Percentiles rank a stretch among this genome's conserved stretches.
These are phyloP conservation scores for Hyalella azteca DNA, from an alignment of 2,888 invertebrate genomes.

Conservation along the genomic window DNA sequence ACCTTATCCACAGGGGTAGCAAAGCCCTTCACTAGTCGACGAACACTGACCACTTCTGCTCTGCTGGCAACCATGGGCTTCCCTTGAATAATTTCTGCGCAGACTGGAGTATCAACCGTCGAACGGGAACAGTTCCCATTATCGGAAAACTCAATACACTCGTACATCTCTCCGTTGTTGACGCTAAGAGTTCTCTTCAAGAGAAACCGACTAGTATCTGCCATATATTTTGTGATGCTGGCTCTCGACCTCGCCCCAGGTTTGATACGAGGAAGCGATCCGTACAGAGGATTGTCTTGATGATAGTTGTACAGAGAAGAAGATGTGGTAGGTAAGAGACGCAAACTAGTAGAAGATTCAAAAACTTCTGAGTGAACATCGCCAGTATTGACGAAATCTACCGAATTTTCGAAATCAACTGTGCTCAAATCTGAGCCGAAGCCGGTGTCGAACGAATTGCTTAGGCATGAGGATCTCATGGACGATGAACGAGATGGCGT, in stretches of 20 bases:
- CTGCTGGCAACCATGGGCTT: not conserved
- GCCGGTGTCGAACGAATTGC: slow-evolving; percentile 11
- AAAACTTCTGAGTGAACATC: slow-evolving; percentile 6
- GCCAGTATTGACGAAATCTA: not conserved
- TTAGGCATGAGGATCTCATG: slow-evolving; percentile 17
- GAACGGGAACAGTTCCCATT: not conserved
- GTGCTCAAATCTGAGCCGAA: slow-evolving; percentile 9
- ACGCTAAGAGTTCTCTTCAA: slow-evolving; percentile 23
- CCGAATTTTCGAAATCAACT: not conserved
- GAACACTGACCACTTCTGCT: not conserved
- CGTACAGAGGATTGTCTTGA: slow-evolving; percentile 20
- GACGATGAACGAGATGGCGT: slow-evolving; percentile 29
- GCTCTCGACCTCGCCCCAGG: slow-evolving; percentile 12
- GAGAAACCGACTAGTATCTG: not conserved
- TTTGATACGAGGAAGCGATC: slow-evolving; percentile 15
- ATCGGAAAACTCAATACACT: not conserved
- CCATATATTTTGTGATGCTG: not conserved
- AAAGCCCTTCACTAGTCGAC: not conserved
- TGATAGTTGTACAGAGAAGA: not conserved
- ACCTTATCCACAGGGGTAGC: not conserved
- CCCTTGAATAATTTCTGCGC: not conserved
- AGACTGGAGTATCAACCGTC: not conserved
- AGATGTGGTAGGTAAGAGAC: not conserved
- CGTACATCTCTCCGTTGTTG: slow-evolving; percentile 24
- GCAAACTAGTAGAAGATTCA: slow-evolving; percentile 16